These are phyloP conservation scores for Ceratina australensis DNA, from an alignment of 1,140 invertebrate genomes.

Conservation along the genomic window DNA sequence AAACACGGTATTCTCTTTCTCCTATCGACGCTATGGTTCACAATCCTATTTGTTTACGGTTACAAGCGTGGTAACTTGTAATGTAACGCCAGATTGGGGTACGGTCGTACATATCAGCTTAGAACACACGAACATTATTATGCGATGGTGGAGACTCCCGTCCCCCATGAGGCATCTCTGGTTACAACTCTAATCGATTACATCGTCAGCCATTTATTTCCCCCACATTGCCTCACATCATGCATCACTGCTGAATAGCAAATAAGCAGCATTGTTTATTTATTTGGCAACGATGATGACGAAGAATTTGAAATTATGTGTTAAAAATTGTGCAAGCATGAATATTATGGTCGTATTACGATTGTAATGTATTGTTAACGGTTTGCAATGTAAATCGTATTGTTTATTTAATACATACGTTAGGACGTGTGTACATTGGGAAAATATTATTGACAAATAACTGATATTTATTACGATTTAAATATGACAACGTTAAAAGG, in stretches of 20 bases:
- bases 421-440: neutral
- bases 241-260: no score
- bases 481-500: conserved; percentile 72
- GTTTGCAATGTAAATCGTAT: conserved; percentile 28
- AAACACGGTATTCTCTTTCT: no score
- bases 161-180: no score
- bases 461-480: neutral
- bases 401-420: conserved; percentile 32
- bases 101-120: no score
- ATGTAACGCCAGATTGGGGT: no score
- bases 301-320: conserved; percentile 53
- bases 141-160: no score
- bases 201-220: no score
- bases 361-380: neutral
- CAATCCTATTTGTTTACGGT: neutral
- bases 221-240: no score
- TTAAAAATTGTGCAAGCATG: conserved; percentile 23
- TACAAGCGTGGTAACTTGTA: no score
- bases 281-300: conserved; percentile 47
- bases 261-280: neutral
- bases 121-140: no score
- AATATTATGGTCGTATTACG: conserved; percentile 14
- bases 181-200: neutral
- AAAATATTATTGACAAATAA: neutral
- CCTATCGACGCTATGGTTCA: neutral